Percentiles rank a stretch among this genome's conserved stretches.
Evolutionary conservation across 2,888 invertebrate species (phyloP).

Genomic region (Platycnemis pennipes): DNA sequence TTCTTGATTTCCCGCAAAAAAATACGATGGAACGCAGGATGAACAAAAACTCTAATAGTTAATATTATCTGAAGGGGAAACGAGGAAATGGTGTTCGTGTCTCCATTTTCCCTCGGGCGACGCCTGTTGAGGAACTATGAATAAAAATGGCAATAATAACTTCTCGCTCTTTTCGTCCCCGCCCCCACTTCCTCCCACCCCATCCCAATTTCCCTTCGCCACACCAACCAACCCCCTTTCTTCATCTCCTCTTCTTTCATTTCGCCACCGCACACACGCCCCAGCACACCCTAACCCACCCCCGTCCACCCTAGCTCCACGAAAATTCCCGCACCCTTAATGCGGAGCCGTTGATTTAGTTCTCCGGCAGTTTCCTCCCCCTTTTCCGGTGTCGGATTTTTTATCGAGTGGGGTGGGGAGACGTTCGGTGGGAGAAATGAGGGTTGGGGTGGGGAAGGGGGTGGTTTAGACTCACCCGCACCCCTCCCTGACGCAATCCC

Average conservation of each 20-base stretch:
- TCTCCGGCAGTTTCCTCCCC: not conserved
- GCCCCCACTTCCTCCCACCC: not conserved
- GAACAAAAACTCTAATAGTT: slow-evolving; percentile 20
- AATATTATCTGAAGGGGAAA: not conserved
- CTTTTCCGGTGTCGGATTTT: slow-evolving; percentile 19
- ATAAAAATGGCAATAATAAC: slow-evolving; percentile 51
- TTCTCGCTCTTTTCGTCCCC: not conserved
- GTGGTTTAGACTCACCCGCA: not conserved
- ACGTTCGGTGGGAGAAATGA: not conserved
- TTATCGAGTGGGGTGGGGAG: not conserved
- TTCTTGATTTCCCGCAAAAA: too few relatives aligned
- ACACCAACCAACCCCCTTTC: not conserved
- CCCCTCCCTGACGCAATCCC: not conserved
- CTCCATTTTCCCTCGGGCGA: not conserved
- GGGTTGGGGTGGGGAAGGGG: not conserved
- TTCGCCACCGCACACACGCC: not conserved
- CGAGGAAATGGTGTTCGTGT: not conserved
- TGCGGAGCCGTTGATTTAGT: slow-evolving; percentile 39
- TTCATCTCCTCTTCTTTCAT: slow-evolving; percentile 19
- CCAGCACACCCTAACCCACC: not conserved
- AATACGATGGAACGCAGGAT: not conserved
- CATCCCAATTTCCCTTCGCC: not conserved
- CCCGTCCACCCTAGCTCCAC: not conserved
- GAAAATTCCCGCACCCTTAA: not conserved
- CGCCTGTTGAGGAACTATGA: slow-evolving; percentile 32